Percentiles rank a stretch among this genome's conserved stretches.
phyloP scores from a whole-genome alignment of 1,140 invertebrate species.

The Macrotrachela quadricornifera region DNA sequence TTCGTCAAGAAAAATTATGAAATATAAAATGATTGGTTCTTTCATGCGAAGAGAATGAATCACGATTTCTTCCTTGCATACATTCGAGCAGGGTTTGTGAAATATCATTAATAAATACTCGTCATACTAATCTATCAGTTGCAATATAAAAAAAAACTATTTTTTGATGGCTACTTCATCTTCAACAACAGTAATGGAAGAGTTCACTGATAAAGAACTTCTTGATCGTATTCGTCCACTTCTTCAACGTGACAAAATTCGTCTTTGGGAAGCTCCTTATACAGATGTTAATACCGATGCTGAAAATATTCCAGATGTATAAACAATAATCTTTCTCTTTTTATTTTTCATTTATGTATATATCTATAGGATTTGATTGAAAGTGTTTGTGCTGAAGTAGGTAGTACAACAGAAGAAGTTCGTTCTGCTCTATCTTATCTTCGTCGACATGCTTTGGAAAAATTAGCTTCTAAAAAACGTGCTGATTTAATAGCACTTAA shows the following conservation, averaged over 20 bases:
- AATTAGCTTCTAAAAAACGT: slow-evolving; percentile 5
- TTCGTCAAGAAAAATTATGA: too few species aligned
- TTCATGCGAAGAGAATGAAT: too few species aligned
- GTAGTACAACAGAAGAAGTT: background rate
- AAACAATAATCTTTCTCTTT: background rate
- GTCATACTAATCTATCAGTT: too few species aligned
- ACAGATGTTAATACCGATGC: background rate
- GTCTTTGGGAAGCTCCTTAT: background rate
- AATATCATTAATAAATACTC: too few species aligned
- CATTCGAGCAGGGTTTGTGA: too few species aligned
- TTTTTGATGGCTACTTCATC: too few species aligned
- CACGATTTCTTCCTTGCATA: too few species aligned
- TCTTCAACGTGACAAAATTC: background rate
- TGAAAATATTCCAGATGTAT: background rate
- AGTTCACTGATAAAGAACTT: too few species aligned
- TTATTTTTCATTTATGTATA: background rate
- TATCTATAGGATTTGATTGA: background rate
- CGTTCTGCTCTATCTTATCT: background rate
- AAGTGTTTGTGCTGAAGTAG: slow-evolving; percentile 2
- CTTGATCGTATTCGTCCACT: background rate
- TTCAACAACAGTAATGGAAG: too few species aligned
- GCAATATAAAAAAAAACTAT: too few species aligned
- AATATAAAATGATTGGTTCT: too few species aligned
- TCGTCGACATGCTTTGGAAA: background rate
- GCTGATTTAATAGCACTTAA: background rate